Conservation (phyloP, 2,797 vertebrate species). For the Macropus fuliginosus region DNA sequence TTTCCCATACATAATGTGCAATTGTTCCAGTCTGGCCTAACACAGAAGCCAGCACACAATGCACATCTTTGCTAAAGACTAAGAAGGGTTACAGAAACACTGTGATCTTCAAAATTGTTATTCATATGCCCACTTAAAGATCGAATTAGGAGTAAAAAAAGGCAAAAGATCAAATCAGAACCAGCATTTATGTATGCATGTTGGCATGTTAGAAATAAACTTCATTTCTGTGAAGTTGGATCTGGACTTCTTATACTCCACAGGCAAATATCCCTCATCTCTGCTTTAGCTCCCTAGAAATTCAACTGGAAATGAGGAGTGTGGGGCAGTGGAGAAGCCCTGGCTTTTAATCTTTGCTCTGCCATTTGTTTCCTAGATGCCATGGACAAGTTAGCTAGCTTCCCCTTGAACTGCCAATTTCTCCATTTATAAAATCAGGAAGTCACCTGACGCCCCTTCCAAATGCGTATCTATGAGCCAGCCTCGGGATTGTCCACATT, state of each 20-base stretch:
- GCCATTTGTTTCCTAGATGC: background rate
- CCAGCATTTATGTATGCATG: conserved; percentile 15
- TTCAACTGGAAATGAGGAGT: conserved; percentile 21
- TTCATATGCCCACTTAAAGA: conserved; percentile 25
- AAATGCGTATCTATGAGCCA: background rate
- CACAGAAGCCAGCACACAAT: conserved; percentile 71
- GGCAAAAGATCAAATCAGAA: background rate
- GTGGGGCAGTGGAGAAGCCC: background rate
- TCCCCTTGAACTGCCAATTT: background rate
- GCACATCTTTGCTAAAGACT: conserved; percentile 62
- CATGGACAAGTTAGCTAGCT: background rate
- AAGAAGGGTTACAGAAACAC: conserved; percentile 60
- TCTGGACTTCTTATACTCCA: conserved; percentile 5
- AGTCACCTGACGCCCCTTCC: too few relatives aligned
- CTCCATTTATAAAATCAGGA: background rate
- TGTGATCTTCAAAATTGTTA: conserved; percentile 22
- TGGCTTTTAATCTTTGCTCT: background rate
- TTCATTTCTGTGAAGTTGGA: conserved; percentile 29
- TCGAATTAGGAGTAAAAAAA: background rate
- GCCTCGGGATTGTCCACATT: background rate
- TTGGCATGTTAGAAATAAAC: background rate
- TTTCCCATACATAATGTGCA: conserved; percentile 76
- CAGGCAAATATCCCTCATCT: conserved; percentile 4
- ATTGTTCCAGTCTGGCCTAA: conserved; percentile 70
- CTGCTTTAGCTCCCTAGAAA: conserved; percentile 39